Percentiles rank a stretch among this genome's conserved stretches.
phyloP scores from a whole-genome alignment of 1,140 invertebrate species.

The Hypothenemus hampei region DNA sequence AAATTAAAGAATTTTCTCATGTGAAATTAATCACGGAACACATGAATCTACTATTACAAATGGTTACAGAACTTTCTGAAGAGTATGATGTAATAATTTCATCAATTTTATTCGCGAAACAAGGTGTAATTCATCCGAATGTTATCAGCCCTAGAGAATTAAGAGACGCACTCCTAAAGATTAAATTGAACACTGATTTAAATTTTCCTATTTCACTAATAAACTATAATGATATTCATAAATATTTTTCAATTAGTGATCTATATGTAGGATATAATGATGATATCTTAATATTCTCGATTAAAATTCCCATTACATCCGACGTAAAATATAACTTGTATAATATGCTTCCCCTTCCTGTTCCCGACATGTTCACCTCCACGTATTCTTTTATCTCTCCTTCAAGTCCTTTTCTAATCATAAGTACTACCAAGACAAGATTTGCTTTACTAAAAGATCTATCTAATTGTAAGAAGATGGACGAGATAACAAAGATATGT shows the following conservation, averaged over 20 bases:
- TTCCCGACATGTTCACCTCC: neutral
- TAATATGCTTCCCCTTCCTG: slow-evolving; percentile 6
- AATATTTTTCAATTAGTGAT: slow-evolving; percentile 6
- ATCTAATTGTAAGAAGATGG: neutral
- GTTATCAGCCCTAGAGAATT: slow-evolving; percentile 11
- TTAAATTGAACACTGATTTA: slow-evolving; percentile 11
- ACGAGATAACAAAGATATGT: neutral
- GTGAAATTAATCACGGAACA: slow-evolving; percentile 4
- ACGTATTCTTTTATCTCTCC: slow-evolving; percentile 16
- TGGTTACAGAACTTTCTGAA: slow-evolving; percentile 17
- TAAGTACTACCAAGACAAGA: slow-evolving; percentile 10
- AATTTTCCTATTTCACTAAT: slow-evolving; percentile 7
- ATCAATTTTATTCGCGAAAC: slow-evolving; percentile 24
- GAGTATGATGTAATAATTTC: slow-evolving; percentile 16
- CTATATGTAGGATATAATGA: slow-evolving; percentile 1
- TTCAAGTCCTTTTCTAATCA: slow-evolving; percentile 5
- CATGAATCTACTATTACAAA: slow-evolving; percentile 13
- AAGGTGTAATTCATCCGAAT: slow-evolving; percentile 25
- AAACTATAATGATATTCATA: slow-evolving; percentile 3
- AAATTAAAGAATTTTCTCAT: neutral
- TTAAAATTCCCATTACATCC: slow-evolving; percentile 1
- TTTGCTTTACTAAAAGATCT: slow-evolving; percentile 13
- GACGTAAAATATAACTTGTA: slow-evolving; percentile 1
- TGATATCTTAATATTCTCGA: slow-evolving; percentile 4
- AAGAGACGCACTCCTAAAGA: neutral